phyloP scores from a whole-genome alignment of 1,140 invertebrate species.

The Pteromalus puparum region DNA sequence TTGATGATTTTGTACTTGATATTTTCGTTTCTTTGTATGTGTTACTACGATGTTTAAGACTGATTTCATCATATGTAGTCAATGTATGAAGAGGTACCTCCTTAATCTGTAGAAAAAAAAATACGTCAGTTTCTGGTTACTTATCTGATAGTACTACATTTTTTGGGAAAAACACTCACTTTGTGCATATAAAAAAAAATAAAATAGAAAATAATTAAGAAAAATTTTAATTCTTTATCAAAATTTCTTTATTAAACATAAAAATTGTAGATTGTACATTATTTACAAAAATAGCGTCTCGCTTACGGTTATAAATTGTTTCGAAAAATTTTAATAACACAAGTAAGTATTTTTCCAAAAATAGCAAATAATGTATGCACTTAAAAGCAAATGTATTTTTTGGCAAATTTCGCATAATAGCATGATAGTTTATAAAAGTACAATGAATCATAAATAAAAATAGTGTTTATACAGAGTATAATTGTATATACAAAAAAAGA shows the following conservation, averaged over 20 bases:
- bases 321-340: background rate
- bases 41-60: background rate
- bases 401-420: no score
- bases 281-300: background rate
- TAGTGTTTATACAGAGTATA: no score
- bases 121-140: background rate
- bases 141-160: background rate
- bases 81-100: slow-evolving; percentile 16
- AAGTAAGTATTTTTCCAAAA: slow-evolving; percentile 50
- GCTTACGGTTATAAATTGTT: background rate
- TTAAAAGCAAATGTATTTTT: background rate
- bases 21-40: background rate
- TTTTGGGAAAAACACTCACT: slow-evolving; percentile 44
- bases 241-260: slow-evolving; percentile 27
- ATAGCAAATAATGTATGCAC: background rate
- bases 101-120: slow-evolving; percentile 1
- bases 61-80: slow-evolving; percentile 32
- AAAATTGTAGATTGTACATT: slow-evolving; percentile 30
- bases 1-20: background rate
- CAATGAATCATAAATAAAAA: no score
- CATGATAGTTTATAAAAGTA: no score
- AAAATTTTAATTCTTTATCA: background rate
- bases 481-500: no score
- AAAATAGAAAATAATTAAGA: background rate
- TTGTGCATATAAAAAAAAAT: background rate